A percentile compares a stretch with the other conserved stretches of the same genome.
These are phyloP conservation scores for Cyaniris semiargus DNA, from an alignment of 2,888 invertebrate species.

Conservation along the genomic window DNA sequence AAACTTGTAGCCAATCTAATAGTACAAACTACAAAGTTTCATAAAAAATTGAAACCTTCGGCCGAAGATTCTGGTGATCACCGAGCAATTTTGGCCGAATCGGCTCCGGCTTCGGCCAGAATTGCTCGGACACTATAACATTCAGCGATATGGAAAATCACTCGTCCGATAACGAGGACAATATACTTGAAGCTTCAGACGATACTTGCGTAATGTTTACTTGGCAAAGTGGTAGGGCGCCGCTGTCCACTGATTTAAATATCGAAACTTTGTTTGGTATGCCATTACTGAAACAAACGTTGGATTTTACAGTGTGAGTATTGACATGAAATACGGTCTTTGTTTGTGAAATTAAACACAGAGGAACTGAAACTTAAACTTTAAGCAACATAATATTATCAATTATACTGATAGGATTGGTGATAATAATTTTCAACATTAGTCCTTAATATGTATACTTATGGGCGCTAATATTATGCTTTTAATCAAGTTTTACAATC, in stretches of 20 bases:
- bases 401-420: no score
- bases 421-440: no score
- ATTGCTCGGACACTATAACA: conserved; percentile 14
- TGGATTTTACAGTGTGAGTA: neutral
- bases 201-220: conserved; percentile 29
- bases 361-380: no score
- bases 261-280: conserved; percentile 17
- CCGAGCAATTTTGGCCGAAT: no score
- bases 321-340: neutral
- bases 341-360: neutral
- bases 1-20: no score
- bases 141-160: conserved; percentile 40
- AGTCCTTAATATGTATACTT: no score
- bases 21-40: neutral
- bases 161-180: conserved; percentile 36
- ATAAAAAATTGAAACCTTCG: neutral
- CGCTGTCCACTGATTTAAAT: conserved; percentile 27
- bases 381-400: no score
- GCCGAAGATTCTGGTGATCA: neutral
- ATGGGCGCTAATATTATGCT: no score
- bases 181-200: conserved; percentile 27
- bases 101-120: neutral
- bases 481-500: no score
- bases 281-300: conserved; percentile 11
- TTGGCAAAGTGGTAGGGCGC: conserved; percentile 30